Conservation (phyloP, 2,888 invertebrate genomes). For the Drosophila bunnanda region DNA sequence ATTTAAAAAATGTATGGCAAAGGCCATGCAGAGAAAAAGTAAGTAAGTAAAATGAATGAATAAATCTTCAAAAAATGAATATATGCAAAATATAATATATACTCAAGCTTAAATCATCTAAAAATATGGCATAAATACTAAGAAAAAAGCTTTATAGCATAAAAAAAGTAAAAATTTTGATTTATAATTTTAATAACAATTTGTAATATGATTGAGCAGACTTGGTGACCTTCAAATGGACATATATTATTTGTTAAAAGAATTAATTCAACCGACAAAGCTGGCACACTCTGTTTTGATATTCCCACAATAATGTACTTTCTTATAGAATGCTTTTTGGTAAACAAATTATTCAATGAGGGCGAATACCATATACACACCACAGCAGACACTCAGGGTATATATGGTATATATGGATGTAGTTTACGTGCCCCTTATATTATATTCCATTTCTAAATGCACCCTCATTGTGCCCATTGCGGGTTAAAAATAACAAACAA, state of each 20-base stretch:
- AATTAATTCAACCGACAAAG: background rate
- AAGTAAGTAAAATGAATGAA: too few species aligned
- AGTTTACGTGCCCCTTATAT: conserved; percentile 10
- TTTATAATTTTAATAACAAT: background rate
- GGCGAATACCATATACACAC: conserved; percentile 10
- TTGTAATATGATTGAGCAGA: background rate
- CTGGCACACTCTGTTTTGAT: background rate
- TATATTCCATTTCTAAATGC: conserved; percentile 37
- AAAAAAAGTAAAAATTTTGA: background rate
- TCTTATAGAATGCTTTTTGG: conserved; percentile 8
- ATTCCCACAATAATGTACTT: conserved; percentile 17
- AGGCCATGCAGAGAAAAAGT: too few species aligned
- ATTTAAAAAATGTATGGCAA: too few species aligned
- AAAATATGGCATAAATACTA: background rate
- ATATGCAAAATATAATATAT: too few species aligned
- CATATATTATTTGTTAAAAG: background rate
- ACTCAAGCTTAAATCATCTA: background rate
- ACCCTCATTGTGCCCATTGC: conserved; percentile 33
- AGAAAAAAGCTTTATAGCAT: background rate
- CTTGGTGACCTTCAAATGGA: background rate
- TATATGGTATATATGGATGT: too few species aligned
- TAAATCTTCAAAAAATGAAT: too few species aligned
- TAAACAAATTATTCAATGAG: conserved; percentile 32
- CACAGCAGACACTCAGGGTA: background rate
- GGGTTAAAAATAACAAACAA: conserved; percentile 29